These are phyloP conservation scores for Syrista parreyssii DNA, from an alignment of 2,888 invertebrate species.

Conservation along the genomic window DNA sequence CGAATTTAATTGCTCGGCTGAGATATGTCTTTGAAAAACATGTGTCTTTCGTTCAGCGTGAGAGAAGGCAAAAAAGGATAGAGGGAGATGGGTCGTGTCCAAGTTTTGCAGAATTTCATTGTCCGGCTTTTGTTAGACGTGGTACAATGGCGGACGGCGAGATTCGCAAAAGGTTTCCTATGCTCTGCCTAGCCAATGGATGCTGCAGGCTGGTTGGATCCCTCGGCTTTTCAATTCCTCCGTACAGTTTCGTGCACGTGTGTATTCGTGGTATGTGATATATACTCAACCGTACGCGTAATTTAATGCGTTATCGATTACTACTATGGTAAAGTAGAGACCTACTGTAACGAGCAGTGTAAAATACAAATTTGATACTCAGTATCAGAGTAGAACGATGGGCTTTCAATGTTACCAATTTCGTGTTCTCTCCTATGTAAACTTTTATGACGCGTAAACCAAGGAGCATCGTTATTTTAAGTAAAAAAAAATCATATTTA, in stretches of 20 bases:
- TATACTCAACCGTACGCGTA: not conserved
- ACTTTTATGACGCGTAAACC: no score
- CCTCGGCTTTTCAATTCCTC: slow-evolving; percentile 10
- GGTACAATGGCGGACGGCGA: slow-evolving; percentile 36
- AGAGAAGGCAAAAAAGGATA: not conserved
- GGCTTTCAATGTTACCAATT: no score
- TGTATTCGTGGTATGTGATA: no score
- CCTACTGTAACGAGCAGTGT: no score
- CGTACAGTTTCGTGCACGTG: slow-evolving; percentile 15
- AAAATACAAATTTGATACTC: no score
- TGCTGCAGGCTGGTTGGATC: not conserved
- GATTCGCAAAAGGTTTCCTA: slow-evolving; percentile 25
- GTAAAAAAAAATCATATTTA: no score
- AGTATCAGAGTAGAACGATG: no score
- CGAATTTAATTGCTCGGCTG: not conserved
- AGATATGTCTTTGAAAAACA: not conserved
- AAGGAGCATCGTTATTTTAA: no score
- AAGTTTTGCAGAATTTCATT: slow-evolving; percentile 41
- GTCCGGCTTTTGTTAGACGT: slow-evolving; percentile 27
- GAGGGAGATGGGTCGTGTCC: not conserved
- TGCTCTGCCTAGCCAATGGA: not conserved
- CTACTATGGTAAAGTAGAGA: not conserved
- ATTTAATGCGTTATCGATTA: slow-evolving; percentile 38
- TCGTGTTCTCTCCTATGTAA: no score
- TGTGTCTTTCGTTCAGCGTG: not conserved